These are phyloP conservation scores for Pristionchus fissidentatus DNA, from an alignment of 2,888 invertebrate genomes.

Conservation along the genomic window DNA sequence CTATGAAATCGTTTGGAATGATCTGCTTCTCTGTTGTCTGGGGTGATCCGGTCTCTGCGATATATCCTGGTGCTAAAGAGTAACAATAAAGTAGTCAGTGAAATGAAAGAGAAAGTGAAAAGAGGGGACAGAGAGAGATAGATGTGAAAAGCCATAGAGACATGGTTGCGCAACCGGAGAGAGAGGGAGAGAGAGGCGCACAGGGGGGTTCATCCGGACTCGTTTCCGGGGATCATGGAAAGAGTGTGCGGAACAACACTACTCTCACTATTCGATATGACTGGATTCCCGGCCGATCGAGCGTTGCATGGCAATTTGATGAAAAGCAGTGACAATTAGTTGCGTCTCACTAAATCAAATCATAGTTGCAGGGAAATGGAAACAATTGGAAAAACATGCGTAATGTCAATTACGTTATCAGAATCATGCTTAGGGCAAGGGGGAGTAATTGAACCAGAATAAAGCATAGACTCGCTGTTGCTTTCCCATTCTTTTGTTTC, in stretches of 20 bases:
- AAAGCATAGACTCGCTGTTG: too few species aligned
- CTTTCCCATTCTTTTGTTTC: too few species aligned
- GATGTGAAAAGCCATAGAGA: neutral
- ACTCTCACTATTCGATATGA: neutral
- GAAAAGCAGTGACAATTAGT: too few species aligned
- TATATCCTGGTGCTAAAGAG: neutral
- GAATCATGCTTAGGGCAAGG: too few species aligned
- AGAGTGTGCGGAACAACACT: neutral
- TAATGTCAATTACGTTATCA: neutral
- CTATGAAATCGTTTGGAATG: neutral
- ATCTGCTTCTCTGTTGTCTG: neutral
- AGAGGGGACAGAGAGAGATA: too few species aligned
- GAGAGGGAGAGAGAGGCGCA: conserved; percentile 47
- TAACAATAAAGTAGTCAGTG: conserved; percentile 21
- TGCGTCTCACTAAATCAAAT: neutral
- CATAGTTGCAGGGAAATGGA: neutral
- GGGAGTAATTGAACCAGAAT: too few species aligned
- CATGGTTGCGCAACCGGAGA: conserved; percentile 27
- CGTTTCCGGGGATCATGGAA: conserved; percentile 39
- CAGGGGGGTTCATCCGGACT: conserved; percentile 50
- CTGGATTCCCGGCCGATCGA: too few species aligned
- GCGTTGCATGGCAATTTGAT: too few species aligned
- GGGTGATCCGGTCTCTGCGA: neutral
- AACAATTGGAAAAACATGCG: neutral
- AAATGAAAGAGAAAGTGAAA: too few species aligned